Evolutionary conservation across 2,888 invertebrate genomes (phyloP).

Genomic region (Zootermopsis nevadensis): DNA sequence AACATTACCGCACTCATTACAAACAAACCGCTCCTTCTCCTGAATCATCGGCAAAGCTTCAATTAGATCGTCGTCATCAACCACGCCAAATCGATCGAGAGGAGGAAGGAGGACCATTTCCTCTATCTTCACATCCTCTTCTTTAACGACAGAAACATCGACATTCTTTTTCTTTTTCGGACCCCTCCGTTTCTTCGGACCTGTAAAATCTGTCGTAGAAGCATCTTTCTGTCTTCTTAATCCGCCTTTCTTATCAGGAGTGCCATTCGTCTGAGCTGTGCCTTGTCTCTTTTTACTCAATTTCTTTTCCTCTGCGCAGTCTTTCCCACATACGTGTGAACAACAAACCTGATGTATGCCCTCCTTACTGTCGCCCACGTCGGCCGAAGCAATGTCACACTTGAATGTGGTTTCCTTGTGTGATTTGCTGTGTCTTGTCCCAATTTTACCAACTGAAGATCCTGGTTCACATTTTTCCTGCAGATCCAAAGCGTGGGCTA

Average conservation of each 20-base stretch:
- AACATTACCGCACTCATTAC: slow-evolving; percentile 39
- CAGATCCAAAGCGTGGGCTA: neutral
- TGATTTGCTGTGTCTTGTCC: neutral
- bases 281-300: neutral
- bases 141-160: neutral
- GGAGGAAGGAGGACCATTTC: neutral
- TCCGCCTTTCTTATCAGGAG: slow-evolving; percentile 7
- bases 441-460: slow-evolving; percentile 17
- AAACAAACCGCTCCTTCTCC: slow-evolving; percentile 37
- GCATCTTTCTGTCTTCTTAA: neutral
- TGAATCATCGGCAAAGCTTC: slow-evolving; percentile 34
- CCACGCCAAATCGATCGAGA: neutral
- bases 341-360: neutral
- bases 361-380: neutral
- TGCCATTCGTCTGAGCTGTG: slow-evolving; percentile 1
- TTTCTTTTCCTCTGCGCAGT: slow-evolving; percentile 5
- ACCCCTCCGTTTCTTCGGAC: slow-evolving; percentile 5
- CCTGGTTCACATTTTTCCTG: neutral
- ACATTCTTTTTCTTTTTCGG: neutral
- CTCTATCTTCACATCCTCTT: neutral
- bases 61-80: slow-evolving; percentile 13
- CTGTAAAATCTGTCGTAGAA: neutral
- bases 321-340: slow-evolving; percentile 26
- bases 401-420: neutral
- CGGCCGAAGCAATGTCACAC: neutral